Conservation (phyloP, 2,113 vertebrate species). For the Hippocampus abdominalis region DNA sequence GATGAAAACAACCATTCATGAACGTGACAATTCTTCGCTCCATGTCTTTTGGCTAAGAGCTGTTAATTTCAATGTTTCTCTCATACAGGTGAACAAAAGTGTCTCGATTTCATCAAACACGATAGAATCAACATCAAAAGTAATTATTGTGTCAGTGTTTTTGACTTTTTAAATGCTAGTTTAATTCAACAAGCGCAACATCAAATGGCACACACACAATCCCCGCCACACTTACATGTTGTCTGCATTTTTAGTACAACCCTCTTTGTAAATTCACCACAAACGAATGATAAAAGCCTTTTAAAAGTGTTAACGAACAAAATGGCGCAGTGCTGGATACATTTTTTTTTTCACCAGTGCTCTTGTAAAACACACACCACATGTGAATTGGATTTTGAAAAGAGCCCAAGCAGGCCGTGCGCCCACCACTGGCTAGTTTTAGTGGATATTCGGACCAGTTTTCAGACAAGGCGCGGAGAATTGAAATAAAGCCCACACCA, state of each 20-base stretch:
- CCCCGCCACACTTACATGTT: no score
- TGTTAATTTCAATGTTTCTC: conserved; percentile 30
- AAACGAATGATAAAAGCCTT: no score
- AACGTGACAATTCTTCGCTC: background rate
- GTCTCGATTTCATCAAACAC: background rate
- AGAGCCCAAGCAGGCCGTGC: background rate
- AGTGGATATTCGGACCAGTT: background rate
- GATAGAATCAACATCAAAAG: background rate
- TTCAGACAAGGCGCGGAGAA: background rate
- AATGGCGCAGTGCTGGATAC: no score
- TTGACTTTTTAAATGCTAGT: no score
- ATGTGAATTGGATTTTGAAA: conserved; percentile 8
- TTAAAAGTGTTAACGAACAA: no score
- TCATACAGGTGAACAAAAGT: background rate
- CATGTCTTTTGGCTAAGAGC: conserved; percentile 27
- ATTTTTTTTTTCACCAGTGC: no score
- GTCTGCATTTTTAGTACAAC: no score
- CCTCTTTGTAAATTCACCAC: no score
- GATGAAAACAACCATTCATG: no score
- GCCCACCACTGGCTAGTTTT: background rate
- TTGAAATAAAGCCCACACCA: background rate
- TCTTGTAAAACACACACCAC: background rate
- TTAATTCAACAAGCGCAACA: no score
- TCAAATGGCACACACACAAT: no score
- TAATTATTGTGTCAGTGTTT: no score